Evolutionary conservation across 2,888 invertebrate species (phyloP), one percentile per base, ranked within the genome.

Genomic region (Stenchaetothrips biformis): DNA sequence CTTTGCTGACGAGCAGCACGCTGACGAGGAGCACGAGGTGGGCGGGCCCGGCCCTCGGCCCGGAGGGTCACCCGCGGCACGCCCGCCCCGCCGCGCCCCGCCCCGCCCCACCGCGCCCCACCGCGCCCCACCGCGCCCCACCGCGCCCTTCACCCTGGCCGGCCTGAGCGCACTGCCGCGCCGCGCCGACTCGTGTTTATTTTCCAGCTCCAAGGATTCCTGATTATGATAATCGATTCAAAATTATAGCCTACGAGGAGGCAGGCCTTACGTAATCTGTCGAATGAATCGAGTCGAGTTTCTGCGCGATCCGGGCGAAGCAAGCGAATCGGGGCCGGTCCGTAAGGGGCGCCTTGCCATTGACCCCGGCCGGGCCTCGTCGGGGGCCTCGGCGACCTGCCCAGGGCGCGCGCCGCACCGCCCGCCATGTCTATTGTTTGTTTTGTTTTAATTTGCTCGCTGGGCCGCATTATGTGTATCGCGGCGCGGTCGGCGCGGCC

Each of bases 171-270:
- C 37, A 37, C 37, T 4, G 37, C 37, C 67, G 67, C 67, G n/a
- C 67, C 53, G n/a, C n/a, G n/a, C 25, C 21, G 25, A 74, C 67
- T 74, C 67, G 67, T 74, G 67, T 74, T 74, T 74, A 74, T 74
- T 74, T 74, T 74, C 67, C 67, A 74, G 21, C 25, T 25, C 67
- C 67, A 74, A 74, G 67, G 67, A 25, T 74, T 74, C 67, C 67
- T 74, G 67, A 74, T 74, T 74, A 74, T 74, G 67, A 74, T 74
- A 74, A 74, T 74, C 67, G 67, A 74, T 74, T 74, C 67, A 9
- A 74, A 74, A 74, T 74, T 74, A 74, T 74, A 74, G 67, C 67
- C 25, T 74, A 7, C 67, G 11, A 21, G 21, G 67, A n/a, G 67
- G 67, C 21, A 21, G 67, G 7, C 25, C 25, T n/a, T 67, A 67